Base-by-base conservation (phyloP, 2,113 vertebrate species). In the Spilogale gracilis region DNA sequence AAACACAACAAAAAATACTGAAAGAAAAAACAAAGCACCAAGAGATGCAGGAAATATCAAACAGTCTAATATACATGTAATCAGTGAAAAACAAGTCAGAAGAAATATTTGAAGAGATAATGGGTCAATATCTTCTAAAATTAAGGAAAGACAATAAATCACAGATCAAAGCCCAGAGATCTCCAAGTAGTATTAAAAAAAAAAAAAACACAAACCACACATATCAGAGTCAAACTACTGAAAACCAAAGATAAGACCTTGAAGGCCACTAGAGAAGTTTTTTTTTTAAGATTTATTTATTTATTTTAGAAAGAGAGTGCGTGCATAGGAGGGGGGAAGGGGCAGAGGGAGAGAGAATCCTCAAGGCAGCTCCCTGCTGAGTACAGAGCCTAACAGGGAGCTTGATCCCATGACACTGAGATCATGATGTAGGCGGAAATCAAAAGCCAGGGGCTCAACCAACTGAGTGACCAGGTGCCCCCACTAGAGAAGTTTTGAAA, bases 201-300 rank as follows among this genome's bases (percentile, higher is more conserved):
- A 85, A 89, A 85, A 21, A 63, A 96, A 88, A 92, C 56, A 45
- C 56, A 45, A 87, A 88, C 6, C 38, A 93, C 3, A 63, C 45
- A 82, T 7, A 54, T 63, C 21, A 76, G 14, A 85, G 21, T 32
- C 45, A 91, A 78, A 87, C 25, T 71, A 61, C 60, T 82, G 45
- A 95, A 91, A 95, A 83, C 38, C 13, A 94, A 84, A 85, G 45
- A 85, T 2, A 86, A 86, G 82, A 83, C 56, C 74, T 63, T 78
- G 52, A 92, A 43, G 73, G 74, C 10, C 56, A 48, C 52, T 58
- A 89, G 45, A 18, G 13, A 9, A 69, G 67, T 18, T 17, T 69
- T 18, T n/a, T n/a, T 18, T 9, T 69, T 18, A 69, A 69, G 32
- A 69, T 69, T n/a, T 69, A n/a, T 38, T 65, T 65, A 61, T 61